phyloP scores from a whole-genome alignment of 1,140 invertebrate species.

The Cepaea nemoralis region DNA sequence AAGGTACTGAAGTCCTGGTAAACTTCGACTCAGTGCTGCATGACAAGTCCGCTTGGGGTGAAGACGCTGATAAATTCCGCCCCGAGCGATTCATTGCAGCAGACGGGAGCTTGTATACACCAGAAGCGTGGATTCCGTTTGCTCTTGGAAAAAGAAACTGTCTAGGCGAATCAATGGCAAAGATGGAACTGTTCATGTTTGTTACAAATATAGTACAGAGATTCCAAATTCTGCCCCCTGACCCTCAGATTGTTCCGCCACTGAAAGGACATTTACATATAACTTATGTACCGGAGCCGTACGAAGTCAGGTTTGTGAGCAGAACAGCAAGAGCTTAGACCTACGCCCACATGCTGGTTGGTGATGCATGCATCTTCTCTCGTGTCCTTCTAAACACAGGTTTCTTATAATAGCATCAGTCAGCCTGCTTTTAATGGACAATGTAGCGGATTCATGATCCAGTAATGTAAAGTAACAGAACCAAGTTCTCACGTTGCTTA shows the following conservation, averaged over 20 bases:
- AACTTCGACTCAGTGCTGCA: conserved; percentile 61
- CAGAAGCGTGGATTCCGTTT: conserved; percentile 41
- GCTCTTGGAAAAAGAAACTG: conserved; percentile 19
- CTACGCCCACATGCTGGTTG: too few species aligned
- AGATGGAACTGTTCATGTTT: conserved; percentile 19
- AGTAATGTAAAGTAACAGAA: too few species aligned
- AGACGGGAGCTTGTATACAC: conserved; percentile 30
- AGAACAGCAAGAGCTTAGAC: too few species aligned
- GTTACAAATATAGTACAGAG: not conserved
- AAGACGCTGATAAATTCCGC: conserved; percentile 78
- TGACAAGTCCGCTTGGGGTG: conserved; percentile 74
- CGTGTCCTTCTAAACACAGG: too few species aligned
- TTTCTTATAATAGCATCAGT: too few species aligned
- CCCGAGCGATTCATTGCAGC: conserved; percentile 76
- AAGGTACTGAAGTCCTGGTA: conserved; percentile 60
- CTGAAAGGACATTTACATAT: not conserved
- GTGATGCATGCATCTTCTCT: too few species aligned
- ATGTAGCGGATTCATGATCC: too few species aligned
- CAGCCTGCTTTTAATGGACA: too few species aligned
- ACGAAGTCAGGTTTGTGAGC: not conserved
- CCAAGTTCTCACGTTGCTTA: too few species aligned
- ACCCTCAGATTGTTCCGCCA: not conserved
- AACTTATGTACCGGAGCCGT: not conserved
- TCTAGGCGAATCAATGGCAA: not conserved
- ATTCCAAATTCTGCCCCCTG: conserved; percentile 1